phyloP scores from a whole-genome alignment of 2,888 invertebrate genomes.

The Drosophila suboccidentalis region DNA sequence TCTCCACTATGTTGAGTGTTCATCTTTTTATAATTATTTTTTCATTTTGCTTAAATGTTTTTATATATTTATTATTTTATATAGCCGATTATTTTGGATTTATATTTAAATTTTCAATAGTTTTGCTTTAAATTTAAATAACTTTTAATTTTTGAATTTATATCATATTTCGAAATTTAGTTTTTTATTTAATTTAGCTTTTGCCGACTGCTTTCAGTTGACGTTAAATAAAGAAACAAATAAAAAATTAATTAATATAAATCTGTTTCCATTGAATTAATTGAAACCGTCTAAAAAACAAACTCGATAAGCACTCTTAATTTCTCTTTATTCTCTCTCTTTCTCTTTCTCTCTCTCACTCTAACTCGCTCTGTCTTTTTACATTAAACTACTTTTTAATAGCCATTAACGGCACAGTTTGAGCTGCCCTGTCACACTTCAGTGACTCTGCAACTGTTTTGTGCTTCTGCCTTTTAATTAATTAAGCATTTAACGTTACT shows the following conservation, averaged over 20 bases:
- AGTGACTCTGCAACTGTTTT: conserved; percentile 40
- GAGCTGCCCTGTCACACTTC: conserved; percentile 23
- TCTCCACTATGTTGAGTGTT: too few species aligned
- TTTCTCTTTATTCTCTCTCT: neutral
- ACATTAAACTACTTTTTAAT: neutral
- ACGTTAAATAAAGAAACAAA: too few species aligned
- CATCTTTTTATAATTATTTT: too few species aligned
- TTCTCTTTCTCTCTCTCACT: neutral
- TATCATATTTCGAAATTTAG: too few species aligned
- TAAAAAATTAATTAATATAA: neutral
- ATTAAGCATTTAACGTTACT: conserved; percentile 35
- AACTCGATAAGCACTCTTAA: neutral
- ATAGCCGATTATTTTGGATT: too few species aligned
- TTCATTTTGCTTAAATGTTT: too few species aligned
- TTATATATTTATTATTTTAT: too few species aligned
- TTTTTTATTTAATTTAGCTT: neutral
- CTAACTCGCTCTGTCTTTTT: neutral
- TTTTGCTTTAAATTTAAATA: neutral
- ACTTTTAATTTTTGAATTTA: neutral
- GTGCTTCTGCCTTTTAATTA: conserved; percentile 35
- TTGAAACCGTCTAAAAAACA: neutral
- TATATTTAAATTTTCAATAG: too few species aligned
- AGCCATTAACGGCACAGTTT: conserved; percentile 31
- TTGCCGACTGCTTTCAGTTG: neutral
- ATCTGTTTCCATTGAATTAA: neutral